Base-by-base conservation (phyloP, 1,140 invertebrate species). In the Macrotrachela quadricornifera region DNA sequence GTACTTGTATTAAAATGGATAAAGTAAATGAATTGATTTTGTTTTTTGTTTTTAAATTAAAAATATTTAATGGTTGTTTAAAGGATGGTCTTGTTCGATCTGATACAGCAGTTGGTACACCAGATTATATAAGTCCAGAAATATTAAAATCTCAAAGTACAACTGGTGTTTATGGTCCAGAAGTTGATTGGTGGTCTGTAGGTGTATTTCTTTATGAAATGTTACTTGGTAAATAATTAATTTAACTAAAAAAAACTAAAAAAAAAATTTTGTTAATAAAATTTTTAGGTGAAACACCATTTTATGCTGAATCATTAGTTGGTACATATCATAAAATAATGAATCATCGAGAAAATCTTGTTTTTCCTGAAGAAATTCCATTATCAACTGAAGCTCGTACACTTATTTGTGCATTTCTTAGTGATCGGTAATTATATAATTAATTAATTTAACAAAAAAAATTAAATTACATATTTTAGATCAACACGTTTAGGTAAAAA, bases 131-230 rank as follows among this genome's bases (percentile, higher is more conserved):
- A 60, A 92, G 88, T 42, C 94, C 94, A 0, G 94, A 99, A 73
- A 90, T 97, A 12, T 73, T 97, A 50, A 83, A 91, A 65, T 94
- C 88, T 10, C 90, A 97, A 70, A 87, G 88, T 63, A 83, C 84
- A n/a, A 83, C 90, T 64, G 86, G 88, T 8, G 61, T 67, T 46
- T 76, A 76, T 58, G 90, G 91, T 0, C 72, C 84, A 41, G 91
- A 97, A 70, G 95, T 92, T 71, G 94, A 99, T 72, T 99, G 87
- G 86, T 99, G 94, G 94, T 91, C 86, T n/a, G 90, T 97, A 14
- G 92, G 92, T 42, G 90, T 97, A 48, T 90, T 97, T 69, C 74
- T 97, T 0, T 97, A 92, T 70, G 92, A 97, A 74, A 96, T 99
- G 88, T 73, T 96, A 10, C 81, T 92, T 55, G 76, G 71, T 30